A percentile compares a stretch with the other conserved stretches of the same genome.
Conservation (phyloP, 2,113 vertebrate species). For the Vireo altiloquus region DNA sequence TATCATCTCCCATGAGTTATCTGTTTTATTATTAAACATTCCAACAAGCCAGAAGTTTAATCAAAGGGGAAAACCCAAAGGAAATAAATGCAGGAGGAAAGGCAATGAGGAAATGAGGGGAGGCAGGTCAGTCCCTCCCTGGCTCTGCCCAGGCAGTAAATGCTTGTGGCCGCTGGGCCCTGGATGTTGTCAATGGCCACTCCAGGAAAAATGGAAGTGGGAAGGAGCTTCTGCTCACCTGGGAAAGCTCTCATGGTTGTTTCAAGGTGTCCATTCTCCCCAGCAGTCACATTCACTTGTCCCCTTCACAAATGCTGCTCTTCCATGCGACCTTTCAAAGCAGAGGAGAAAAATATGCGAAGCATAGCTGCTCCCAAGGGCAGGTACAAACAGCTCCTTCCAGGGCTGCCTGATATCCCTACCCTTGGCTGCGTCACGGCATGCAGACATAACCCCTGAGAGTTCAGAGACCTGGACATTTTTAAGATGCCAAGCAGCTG, state of each 20-base stretch:
- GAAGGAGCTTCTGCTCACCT: not conserved
- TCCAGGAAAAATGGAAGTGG: not conserved
- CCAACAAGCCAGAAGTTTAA: slow-evolving; percentile 41
- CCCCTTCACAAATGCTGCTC: not conserved
- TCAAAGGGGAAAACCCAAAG: slow-evolving; percentile 57
- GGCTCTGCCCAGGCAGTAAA: not conserved
- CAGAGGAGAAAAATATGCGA: not conserved
- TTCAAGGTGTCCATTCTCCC: not conserved
- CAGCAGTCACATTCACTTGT: not conserved
- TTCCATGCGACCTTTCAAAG: not conserved
- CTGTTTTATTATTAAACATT: slow-evolving; percentile 47
- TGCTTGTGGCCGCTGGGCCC: fast-evolving
- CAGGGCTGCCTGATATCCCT: not conserved
- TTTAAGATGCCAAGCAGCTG: not conserved
- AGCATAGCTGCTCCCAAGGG: not conserved
- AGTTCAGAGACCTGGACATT: not conserved
- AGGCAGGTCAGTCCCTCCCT: not conserved
- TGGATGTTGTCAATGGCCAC: not conserved
- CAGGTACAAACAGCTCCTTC: not conserved
- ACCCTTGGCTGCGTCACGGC: not conserved
- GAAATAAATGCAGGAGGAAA: slow-evolving; percentile 35
- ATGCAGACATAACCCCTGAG: not conserved
- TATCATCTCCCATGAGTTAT: slow-evolving; percentile 46
- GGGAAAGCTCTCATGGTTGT: not conserved
- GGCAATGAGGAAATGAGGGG: slow-evolving; percentile 8